Base-by-base conservation (phyloP, 2,888 invertebrate genomes). In the Pachycephus smyrnensis region DNA sequence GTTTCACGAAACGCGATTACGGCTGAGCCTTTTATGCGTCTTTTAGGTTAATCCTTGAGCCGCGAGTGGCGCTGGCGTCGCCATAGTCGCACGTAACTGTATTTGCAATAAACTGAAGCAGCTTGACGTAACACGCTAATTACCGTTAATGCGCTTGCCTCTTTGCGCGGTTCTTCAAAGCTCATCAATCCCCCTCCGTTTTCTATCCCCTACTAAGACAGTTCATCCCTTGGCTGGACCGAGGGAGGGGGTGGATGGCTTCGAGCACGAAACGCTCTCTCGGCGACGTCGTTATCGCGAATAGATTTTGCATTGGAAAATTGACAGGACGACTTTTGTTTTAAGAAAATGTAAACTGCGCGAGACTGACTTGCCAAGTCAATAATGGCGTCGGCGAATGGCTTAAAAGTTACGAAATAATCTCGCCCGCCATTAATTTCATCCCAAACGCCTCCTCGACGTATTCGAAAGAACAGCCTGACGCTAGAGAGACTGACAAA, bases 351-450 rank as follows among this genome's bases (percentile, higher is more conserved):
- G 40, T 23, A 40, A 40, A 23, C 15, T 15, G 23, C 23, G 0
- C 40, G 23, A 23, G 15, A 40, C n/a, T 23, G 4, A 15, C 6
- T 23, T 55, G 76, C 75, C 75, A 77, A 79, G 81, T 79, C 81
- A 82, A 82, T 84, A 82, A 80, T 77, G 68, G 77, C 74, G 76
- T 78, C 75, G 40, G 78, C 88, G 86, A 88, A 89, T 87, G 83
- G 85, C 84, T 86, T 84, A 84, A 88, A 85, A 89, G 88, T 88
- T 89, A 80, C 85, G 86, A 89, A 89, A 88, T 88, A 88, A 88
- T 88, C 87, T 40, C 4, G 37, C 12, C 12, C 12, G 37, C 71
- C 33, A 33, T 76, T 40, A 35, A 69, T 75, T 36, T 69, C 68
- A 35, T 36, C 73, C 69, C 73, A 73, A 23, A 40, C 15, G 23